Conservation (phyloP, 1,140 invertebrate species). For the Rhagoletis zephyria region DNA sequence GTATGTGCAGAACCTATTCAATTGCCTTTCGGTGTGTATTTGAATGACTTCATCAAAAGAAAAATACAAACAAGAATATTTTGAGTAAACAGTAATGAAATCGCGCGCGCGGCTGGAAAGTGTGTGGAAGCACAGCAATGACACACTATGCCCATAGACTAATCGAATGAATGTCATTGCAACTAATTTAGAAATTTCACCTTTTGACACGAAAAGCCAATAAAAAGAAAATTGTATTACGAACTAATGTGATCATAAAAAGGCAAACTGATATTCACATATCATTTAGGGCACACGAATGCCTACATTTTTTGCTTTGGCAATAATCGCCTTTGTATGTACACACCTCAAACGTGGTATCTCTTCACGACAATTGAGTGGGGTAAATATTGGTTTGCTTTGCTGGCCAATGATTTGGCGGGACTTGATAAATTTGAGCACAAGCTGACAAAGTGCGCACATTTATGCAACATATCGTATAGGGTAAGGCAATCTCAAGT, state of each 20-base stretch:
- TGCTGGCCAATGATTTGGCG: background rate
- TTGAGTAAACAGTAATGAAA: background rate
- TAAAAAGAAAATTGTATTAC: slow-evolving; percentile 52
- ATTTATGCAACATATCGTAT: background rate
- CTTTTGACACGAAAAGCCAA: slow-evolving; percentile 53
- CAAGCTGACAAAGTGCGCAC: background rate
- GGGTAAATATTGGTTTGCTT: too few relatives aligned
- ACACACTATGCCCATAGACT: too few relatives aligned
- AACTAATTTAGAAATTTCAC: slow-evolving; percentile 55
- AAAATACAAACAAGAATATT: background rate
- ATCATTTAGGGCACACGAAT: background rate
- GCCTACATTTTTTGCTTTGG: background rate
- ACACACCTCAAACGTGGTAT: too few relatives aligned
- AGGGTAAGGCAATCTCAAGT: background rate
- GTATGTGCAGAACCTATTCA: background rate
- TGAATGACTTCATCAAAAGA: background rate
- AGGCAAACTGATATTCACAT: slow-evolving; percentile 34
- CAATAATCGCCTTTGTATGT: too few relatives aligned
- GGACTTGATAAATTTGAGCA: background rate
- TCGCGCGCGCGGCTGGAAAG: background rate
- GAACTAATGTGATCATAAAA: slow-evolving; percentile 44
- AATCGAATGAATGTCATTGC: background rate
- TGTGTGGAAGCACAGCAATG: background rate
- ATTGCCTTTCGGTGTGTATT: background rate
- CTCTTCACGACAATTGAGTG: too few relatives aligned